These are phyloP conservation scores for Grapholita molesta DNA, from an alignment of 1,140 invertebrate species.

Conservation along the genomic window DNA sequence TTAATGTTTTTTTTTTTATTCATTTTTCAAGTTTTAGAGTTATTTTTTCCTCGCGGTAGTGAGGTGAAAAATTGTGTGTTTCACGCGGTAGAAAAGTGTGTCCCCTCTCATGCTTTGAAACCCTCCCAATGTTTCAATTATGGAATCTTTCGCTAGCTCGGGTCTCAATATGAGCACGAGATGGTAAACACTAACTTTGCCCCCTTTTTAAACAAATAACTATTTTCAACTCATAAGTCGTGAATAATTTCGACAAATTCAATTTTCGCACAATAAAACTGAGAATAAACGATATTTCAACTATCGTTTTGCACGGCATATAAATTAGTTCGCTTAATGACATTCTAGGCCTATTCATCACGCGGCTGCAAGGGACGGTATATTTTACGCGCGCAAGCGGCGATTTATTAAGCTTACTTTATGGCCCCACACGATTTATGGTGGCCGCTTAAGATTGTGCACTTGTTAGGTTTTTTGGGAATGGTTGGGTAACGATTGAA, in stretches of 20 bases:
- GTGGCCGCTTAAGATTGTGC: background rate
- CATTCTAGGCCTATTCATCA: background rate
- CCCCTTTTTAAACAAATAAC: too few relatives aligned
- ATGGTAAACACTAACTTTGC: too few relatives aligned
- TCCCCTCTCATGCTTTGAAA: too few relatives aligned
- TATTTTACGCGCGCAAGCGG: background rate
- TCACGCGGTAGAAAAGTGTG: too few relatives aligned
- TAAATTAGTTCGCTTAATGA: conserved; percentile 13
- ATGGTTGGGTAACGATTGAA: background rate
- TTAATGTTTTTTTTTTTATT: too few relatives aligned
- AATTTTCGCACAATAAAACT: background rate
- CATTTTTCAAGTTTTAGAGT: too few relatives aligned
- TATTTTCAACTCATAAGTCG: background rate
- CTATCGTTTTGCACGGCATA: background rate
- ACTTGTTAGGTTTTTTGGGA: background rate
- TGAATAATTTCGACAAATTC: background rate
- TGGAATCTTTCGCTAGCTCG: too few relatives aligned
- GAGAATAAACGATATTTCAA: background rate
- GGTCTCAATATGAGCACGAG: too few relatives aligned
- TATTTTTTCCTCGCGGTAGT: too few relatives aligned
- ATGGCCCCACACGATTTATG: conserved; percentile 15
- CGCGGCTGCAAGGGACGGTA: conserved; percentile 8
- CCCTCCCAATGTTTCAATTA: too few relatives aligned
- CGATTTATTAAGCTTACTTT: conserved; percentile 15
- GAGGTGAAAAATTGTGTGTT: too few relatives aligned